Conservation (phyloP, 1,140 invertebrate species). For the Drosophila obscura region DNA sequence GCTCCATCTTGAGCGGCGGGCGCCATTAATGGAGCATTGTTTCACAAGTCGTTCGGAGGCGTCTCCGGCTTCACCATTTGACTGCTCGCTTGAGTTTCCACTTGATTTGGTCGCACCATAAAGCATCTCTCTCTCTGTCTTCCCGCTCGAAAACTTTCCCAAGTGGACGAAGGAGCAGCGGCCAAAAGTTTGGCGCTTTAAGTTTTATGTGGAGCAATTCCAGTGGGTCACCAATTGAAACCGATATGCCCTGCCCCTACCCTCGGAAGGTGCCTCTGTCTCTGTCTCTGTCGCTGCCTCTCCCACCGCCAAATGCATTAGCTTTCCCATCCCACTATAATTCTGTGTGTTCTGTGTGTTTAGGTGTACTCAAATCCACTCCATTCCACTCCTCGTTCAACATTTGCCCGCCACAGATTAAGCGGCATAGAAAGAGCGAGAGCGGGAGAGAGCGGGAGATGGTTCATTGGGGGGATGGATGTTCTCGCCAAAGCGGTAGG, state of each 20-base stretch:
- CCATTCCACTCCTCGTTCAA: too few species aligned
- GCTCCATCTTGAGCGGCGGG: conserved; percentile 25
- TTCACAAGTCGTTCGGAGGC: conserved; percentile 60
- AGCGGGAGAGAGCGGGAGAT: too few species aligned
- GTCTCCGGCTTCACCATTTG: background rate
- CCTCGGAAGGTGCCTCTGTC: conserved; percentile 34
- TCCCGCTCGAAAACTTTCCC: conserved; percentile 37
- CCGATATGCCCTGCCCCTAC: conserved; percentile 39
- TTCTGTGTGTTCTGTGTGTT: conserved; percentile 56
- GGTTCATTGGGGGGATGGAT: conserved; percentile 3
- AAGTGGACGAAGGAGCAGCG: conserved; percentile 2
- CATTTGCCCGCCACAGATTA: too few species aligned
- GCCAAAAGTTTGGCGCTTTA: conserved; percentile 48
- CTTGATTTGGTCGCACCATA: conserved; percentile 67
- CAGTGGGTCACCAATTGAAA: conserved; percentile 64
- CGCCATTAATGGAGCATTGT: conserved; percentile 75
- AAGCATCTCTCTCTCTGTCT: conserved; percentile 33
- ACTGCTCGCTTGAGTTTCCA: conserved; percentile 49
- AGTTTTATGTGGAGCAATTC: conserved; percentile 54
- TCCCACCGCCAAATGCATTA: conserved; percentile 37
- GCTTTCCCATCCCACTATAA: background rate
- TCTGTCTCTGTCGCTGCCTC: background rate
- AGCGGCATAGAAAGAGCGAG: background rate
- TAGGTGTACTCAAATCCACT: conserved; percentile 43
- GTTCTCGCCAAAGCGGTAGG: conserved; percentile 1